Base-by-base conservation (phyloP, 2,888 invertebrate genomes). In the Brachypterus glaber region DNA sequence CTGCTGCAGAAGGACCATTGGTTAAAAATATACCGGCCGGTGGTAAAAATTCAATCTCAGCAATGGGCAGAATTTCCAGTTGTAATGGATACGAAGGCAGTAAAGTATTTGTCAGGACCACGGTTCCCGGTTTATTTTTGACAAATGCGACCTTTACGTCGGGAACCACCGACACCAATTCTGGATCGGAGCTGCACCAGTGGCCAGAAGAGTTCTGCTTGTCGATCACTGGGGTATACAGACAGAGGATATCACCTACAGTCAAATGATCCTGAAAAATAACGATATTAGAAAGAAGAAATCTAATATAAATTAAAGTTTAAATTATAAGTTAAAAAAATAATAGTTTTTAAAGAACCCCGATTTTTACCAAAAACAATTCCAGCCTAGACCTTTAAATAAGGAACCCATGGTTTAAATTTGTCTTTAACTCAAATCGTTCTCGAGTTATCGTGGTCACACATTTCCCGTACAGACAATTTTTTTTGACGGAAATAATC, bases 211-310 rank as follows among this genome's bases (percentile, higher is more conserved):
- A 44, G 53, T 66, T 63, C 44, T 57, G 45, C 34, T 49, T 43
- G 5, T 52, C 47, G 2, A 64, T 54, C n/a, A 75, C 56, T 0
- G 72, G 69, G 31, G 68, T 66, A 45, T 58, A 59, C 49, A 72
- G 67, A 49, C 76, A 76, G 33, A 75, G 51, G 7, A 74, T 61
- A 47, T 73, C 72, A 3, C 75, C 76, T 32, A 69, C 61, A 4
- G 66, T 66, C 31, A 74, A 39, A 33, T 57, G 49, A n/a, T 60
- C 59, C 59, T 64, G 47, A 15, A 46, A 49, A 37, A 38, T 17
- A 33, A 35, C 30, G n/a, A n/a, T n/a, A n/a, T n/a, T n/a, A n/a
- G n/a, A n/a, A n/a, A n/a, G n/a, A n/a, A n/a, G n/a, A n/a, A n/a
- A n/a, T n/a, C n/a, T n/a, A n/a, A n/a, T n/a, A n/a, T n/a, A n/a